phyloP scores from a whole-genome alignment of 92 coral and sea anemone species.

The Bergia sp. region DNA sequence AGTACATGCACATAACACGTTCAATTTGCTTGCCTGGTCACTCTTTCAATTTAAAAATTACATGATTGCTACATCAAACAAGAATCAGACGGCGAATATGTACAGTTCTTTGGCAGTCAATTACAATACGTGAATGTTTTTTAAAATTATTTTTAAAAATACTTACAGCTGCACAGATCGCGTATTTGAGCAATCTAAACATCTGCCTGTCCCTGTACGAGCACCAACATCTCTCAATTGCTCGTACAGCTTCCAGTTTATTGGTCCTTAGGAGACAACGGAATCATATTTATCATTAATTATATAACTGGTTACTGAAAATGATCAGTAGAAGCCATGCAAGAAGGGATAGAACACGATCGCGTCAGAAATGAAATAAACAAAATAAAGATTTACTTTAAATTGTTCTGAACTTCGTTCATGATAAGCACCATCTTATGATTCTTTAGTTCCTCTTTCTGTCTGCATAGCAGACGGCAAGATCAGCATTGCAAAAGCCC shows the following conservation, averaged over 20 bases:
- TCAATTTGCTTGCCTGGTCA: no score
- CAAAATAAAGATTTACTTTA: neutral
- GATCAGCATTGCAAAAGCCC: neutral
- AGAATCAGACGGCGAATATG: no score
- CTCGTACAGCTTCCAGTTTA: conserved; percentile 78
- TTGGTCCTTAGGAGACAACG: conserved; percentile 51
- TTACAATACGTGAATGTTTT: neutral
- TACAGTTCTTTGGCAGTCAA: neutral
- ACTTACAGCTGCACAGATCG: conserved; percentile 99
- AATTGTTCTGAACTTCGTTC: conserved; percentile 20
- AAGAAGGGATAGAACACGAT: no score
- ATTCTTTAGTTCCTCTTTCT: neutral
- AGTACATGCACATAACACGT: no score
- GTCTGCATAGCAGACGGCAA: no score
- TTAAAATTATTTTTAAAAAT: neutral
- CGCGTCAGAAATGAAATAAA: neutral
- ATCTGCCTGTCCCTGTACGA: conserved; percentile 94
- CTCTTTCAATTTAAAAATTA: no score
- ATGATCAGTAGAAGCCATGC: neutral
- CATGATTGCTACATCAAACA: no score
- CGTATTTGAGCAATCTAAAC: conserved; percentile 93
- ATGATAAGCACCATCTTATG: conserved; percentile 36
- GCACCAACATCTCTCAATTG: conserved; percentile 89
- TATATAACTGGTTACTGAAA: no score
- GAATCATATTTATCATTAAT: neutral